Evolutionary conservation across 2,113 vertebrate genomes (phyloP).

Genomic region (Girardinichthys multiradiatus): DNA sequence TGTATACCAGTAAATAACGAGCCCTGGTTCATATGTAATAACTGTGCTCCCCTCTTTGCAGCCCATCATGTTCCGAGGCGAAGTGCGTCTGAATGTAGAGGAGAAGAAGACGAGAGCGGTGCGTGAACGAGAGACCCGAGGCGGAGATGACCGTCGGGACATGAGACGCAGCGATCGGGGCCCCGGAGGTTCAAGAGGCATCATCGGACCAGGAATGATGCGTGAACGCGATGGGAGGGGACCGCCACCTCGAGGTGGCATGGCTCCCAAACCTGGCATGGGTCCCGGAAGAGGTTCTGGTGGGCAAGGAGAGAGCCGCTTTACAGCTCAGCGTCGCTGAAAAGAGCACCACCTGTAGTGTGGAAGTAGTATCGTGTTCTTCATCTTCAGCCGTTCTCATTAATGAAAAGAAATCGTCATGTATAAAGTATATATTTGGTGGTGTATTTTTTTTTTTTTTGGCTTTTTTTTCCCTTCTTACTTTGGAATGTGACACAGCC

Average conservation of each 20-base stretch:
- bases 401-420: conserved; percentile 81
- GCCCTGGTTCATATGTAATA: not conserved
- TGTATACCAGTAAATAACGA: too few species aligned
- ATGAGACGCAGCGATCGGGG: conserved; percentile 90
- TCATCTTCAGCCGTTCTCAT: conserved; percentile 93
- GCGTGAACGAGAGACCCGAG: conserved; percentile 90
- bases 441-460: conserved; percentile 74
- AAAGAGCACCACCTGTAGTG: conserved; percentile 67
- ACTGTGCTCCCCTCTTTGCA: conserved; percentile 62
- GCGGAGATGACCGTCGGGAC: conserved; percentile 88
- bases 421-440: conserved; percentile 82
- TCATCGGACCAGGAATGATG: conserved; percentile 93
- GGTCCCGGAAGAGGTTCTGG: conserved; percentile 86
- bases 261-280: conserved; percentile 89
- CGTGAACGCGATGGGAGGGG: conserved; percentile 92
- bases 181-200: conserved; percentile 87
- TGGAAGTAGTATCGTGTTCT: conserved; percentile 89
- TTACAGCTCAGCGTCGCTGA: conserved; percentile 91
- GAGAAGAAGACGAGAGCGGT: conserved; percentile 96
- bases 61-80: conserved; percentile 98
- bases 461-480: conserved; percentile 78
- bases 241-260: conserved; percentile 87
- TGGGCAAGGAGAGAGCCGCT: conserved; percentile 89
- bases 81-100: conserved; percentile 97
- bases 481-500: conserved; percentile 98